Percentiles rank a stretch among this genome's conserved stretches.
Conservation (phyloP, 2,113 vertebrate species). For the Antechinus flavipes region DNA sequence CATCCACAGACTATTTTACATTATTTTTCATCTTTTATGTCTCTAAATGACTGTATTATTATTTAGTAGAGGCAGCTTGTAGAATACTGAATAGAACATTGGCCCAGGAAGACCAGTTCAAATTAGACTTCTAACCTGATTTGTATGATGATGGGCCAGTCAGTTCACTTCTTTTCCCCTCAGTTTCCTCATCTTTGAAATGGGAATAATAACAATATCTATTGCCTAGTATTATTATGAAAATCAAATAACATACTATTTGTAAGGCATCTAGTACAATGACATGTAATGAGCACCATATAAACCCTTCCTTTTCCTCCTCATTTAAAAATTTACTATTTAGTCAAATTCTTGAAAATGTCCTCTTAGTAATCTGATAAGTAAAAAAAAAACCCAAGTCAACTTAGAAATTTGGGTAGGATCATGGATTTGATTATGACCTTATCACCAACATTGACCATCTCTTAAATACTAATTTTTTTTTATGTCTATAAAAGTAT, state of each 20-base stretch:
- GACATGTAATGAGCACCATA: not conserved
- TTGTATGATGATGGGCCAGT: not conserved
- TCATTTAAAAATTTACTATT: not conserved
- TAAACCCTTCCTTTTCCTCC: not conserved
- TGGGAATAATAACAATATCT: not conserved
- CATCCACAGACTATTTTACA: not conserved
- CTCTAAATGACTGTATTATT: not conserved
- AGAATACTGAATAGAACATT: not conserved
- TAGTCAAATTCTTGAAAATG: not conserved
- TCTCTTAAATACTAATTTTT: not conserved
- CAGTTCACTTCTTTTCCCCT: not conserved
- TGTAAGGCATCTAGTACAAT: not conserved
- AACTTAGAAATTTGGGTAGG: not conserved
- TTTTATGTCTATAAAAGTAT: not conserved
- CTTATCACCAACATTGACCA: not conserved
- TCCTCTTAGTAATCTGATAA: not conserved
- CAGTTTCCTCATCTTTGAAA: not conserved
- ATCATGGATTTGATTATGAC: not conserved
- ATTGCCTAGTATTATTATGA: not conserved
- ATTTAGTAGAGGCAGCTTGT: not conserved
- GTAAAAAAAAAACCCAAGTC: not conserved
- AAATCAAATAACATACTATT: not conserved
- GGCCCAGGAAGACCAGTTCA: not conserved
- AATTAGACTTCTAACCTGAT: not conserved
- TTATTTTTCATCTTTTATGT: not conserved